phyloP scores from a whole-genome alignment of 2,797 vertebrate genomes.

The Megalops cyprinoides region DNA sequence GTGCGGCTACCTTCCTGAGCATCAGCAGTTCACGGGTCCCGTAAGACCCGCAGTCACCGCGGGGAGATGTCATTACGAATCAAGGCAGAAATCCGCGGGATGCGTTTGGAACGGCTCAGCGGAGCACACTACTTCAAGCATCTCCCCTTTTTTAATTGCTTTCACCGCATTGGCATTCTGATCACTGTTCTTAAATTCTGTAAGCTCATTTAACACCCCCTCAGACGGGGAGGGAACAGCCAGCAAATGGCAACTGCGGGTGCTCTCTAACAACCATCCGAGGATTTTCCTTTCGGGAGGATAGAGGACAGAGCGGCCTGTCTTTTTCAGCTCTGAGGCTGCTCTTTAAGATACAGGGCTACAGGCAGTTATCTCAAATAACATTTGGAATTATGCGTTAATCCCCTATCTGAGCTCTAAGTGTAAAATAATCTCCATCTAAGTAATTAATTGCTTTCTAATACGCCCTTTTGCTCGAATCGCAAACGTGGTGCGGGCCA shows the following conservation, averaged over 20 bases:
- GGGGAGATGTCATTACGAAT: not conserved
- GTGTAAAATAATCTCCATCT: not conserved
- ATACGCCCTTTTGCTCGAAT: not conserved
- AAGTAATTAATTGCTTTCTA: not conserved
- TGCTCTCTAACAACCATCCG: not conserved
- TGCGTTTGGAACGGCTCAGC: not conserved
- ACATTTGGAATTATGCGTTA: not conserved
- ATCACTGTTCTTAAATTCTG: not conserved
- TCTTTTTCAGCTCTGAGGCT: not conserved
- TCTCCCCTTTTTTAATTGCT: not conserved
- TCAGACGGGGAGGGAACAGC: not conserved
- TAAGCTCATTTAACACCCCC: not conserved
- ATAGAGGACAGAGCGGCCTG: not conserved
- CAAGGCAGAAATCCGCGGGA: not conserved
- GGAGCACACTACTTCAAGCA: not conserved
- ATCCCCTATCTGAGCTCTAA: not conserved
- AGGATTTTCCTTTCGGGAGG: not conserved
- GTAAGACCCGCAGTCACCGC: not conserved
- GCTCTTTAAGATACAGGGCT: not conserved
- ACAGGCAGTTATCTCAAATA: not conserved
- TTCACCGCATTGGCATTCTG: not conserved
- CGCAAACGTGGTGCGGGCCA: not conserved
- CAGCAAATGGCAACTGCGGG: not conserved
- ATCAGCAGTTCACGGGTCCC: not conserved
- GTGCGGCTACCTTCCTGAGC: not conserved